These are phyloP conservation scores for Halotydeus destructor DNA, from an alignment of 1,140 invertebrate species.

Conservation along the genomic window DNA sequence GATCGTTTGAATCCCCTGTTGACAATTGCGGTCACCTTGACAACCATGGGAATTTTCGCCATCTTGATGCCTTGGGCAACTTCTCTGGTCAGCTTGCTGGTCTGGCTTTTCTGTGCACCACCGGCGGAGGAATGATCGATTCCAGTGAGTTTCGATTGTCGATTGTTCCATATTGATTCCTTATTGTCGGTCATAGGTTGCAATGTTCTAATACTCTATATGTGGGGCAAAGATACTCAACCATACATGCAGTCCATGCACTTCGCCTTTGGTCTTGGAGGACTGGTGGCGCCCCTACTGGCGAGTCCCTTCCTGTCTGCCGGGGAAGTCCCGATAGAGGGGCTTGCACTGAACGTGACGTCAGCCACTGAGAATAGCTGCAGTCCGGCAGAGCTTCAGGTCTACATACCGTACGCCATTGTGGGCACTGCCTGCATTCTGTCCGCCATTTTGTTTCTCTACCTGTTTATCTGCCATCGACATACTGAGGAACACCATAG, in stretches of 20 bases:
- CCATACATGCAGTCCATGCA: conserved; percentile 32
- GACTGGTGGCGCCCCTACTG: conserved; percentile 30
- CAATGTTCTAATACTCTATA: conserved; percentile 30
- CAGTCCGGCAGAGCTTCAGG: neutral
- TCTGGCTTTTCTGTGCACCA: too few species aligned
- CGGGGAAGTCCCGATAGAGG: neutral
- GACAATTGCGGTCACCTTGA: too few species aligned
- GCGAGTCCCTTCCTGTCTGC: conserved; percentile 26
- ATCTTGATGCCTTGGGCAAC: too few species aligned
- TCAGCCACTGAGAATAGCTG: too few species aligned
- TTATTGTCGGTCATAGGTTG: too few species aligned
- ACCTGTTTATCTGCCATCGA: neutral
- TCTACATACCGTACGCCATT: neutral
- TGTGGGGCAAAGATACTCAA: conserved; percentile 29
- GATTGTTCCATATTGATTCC: too few species aligned
- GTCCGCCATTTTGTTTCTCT: neutral
- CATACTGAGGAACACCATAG: neutral
- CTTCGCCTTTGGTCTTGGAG: conserved; percentile 32
- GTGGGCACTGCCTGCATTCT: neutral
- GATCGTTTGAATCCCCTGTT: too few species aligned
- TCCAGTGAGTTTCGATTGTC: too few species aligned
- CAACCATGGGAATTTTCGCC: too few species aligned
- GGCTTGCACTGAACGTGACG: neutral
- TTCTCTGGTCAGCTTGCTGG: too few species aligned
- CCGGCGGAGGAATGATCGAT: too few species aligned